Conservation (phyloP, 2,888 invertebrate species). For the Acronicta leporina region DNA sequence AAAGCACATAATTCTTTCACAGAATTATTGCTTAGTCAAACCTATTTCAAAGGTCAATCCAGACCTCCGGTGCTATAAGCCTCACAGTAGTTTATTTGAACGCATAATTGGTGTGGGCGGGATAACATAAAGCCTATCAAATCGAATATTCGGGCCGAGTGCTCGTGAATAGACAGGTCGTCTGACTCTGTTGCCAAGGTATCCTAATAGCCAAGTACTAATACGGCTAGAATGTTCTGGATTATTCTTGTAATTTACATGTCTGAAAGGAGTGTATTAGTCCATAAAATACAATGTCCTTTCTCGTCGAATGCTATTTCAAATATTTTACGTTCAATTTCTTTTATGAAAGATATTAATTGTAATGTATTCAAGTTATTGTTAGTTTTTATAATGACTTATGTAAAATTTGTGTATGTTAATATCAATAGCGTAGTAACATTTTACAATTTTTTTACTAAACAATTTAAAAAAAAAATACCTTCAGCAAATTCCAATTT, state of each 20-base stretch:
- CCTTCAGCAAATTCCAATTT: slow-evolving; percentile 10
- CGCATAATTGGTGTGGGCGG: slow-evolving; percentile 57
- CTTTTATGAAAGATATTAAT: too few species aligned
- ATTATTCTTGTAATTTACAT: not conserved
- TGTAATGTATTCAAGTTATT: too few species aligned
- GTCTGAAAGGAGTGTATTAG: too few species aligned
- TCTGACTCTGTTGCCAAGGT: slow-evolving; percentile 51
- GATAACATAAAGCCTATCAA: slow-evolving; percentile 52
- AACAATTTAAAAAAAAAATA: not conserved
- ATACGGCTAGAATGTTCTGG: not conserved
- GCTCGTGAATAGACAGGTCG: slow-evolving; percentile 50
- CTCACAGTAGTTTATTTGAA: slow-evolving; percentile 38
- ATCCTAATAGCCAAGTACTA: slow-evolving; percentile 2
- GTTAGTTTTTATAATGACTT: too few species aligned
- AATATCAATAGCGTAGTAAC: too few species aligned
- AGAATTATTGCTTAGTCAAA: slow-evolving; percentile 39
- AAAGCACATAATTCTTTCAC: slow-evolving; percentile 23
- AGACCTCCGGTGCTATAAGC: slow-evolving; percentile 39
- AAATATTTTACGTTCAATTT: too few species aligned
- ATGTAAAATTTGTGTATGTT: too few species aligned
- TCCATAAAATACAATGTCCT: too few species aligned
- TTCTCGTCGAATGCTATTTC: too few species aligned
- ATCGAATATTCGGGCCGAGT: slow-evolving; percentile 55
- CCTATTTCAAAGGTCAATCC: slow-evolving; percentile 28
- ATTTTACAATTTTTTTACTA: too few species aligned